Evolutionary conservation across 1,140 invertebrate genomes (phyloP).

Genomic region (Dinothrombium tinctorium): DNA sequence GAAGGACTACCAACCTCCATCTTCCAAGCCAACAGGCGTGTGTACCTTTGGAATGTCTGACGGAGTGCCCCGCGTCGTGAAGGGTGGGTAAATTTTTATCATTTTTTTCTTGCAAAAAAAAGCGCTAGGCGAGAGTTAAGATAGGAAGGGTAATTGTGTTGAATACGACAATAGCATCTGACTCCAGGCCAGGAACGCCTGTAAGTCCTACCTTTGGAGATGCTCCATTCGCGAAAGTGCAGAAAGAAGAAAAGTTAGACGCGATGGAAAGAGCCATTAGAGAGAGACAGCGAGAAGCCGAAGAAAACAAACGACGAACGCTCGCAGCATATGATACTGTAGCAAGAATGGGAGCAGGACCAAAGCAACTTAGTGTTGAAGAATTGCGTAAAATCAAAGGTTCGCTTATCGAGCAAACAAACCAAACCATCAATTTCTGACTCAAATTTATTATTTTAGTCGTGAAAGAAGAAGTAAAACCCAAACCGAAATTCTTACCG

Average conservation of each 20-base stretch:
- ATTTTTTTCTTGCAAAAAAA: too few relatives aligned
- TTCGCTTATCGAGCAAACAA: background rate
- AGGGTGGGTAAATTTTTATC: too few relatives aligned
- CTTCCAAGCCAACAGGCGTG: too few relatives aligned
- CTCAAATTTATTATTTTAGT: slow-evolving; percentile 4
- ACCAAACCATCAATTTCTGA: background rate
- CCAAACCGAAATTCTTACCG: too few relatives aligned
- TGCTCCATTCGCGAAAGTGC: slow-evolving; percentile 1
- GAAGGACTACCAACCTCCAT: too few relatives aligned
- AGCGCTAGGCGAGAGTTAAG: background rate
- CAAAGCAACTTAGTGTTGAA: too few relatives aligned
- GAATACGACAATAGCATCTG: too few relatives aligned
- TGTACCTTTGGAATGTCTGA: too few relatives aligned
- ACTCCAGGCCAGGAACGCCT: slow-evolving; percentile 7
- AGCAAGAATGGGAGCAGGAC: slow-evolving; percentile 14
- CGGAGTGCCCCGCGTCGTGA: too few relatives aligned
- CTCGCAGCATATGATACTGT: slow-evolving; percentile 17
- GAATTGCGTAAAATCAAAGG: background rate
- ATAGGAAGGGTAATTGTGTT: background rate
- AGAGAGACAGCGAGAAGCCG: slow-evolving; percentile 12
- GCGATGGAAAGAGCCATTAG: slow-evolving; percentile 16
- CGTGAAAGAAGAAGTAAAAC: too few relatives aligned
- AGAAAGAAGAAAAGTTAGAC: slow-evolving; percentile 10
- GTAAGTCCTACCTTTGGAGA: background rate
- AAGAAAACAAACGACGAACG: slow-evolving; percentile 13